Evolutionary conservation across 2,113 vertebrate species (phyloP).

Genomic region (Dolichotis patagonum): DNA sequence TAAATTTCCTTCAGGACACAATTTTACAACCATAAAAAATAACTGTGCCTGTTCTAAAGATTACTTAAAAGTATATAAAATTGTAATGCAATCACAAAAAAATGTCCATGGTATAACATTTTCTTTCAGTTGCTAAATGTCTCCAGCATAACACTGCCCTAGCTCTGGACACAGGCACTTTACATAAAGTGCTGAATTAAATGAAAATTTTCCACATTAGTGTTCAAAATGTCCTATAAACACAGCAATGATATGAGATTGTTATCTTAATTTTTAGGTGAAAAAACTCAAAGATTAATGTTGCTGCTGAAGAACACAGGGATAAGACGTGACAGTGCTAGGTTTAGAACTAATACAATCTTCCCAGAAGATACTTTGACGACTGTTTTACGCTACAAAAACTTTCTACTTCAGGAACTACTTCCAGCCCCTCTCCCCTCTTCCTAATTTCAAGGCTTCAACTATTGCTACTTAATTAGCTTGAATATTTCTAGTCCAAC

Average conservation of each 20-base stretch:
- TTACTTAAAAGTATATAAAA: neutral
- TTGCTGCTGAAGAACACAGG: neutral
- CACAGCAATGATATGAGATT: neutral
- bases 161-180: neutral
- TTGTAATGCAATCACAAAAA: neutral
- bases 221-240: neutral
- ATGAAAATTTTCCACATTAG: neutral
- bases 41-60: neutral
- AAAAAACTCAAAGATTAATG: neutral
- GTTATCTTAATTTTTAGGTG: neutral
- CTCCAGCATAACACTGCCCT: neutral
- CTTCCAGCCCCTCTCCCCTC: neutral
- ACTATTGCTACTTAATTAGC: neutral
- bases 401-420: neutral
- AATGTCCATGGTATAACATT: neutral
- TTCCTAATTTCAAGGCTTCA: neutral
- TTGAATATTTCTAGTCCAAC: neutral
- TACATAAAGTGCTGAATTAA: neutral
- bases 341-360: neutral
- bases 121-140: neutral
- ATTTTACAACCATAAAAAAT: constrained; percentile 8
- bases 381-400: too few relatives aligned
- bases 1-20: constrained; percentile 38
- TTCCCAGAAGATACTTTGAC: neutral
- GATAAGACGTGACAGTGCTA: neutral